A percentile compares a stretch with the other conserved stretches of the same genome.
Evolutionary conservation across 2,113 vertebrate genomes (phyloP).

Genomic region (Embiotoca jacksoni): DNA sequence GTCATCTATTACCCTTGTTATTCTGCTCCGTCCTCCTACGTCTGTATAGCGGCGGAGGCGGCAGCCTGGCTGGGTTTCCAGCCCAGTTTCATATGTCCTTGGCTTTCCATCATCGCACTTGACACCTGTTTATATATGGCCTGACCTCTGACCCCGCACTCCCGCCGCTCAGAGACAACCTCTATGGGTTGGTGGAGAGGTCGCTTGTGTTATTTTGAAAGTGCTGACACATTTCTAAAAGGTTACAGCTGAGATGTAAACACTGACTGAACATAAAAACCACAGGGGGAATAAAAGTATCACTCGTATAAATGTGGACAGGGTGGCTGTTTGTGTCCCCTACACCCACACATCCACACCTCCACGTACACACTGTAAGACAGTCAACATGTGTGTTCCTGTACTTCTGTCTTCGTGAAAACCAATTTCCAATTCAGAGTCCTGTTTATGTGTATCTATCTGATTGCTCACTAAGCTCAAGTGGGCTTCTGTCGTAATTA

Average conservation of each 20-base stretch:
- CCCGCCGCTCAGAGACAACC: constrained; percentile 21
- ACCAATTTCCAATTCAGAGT: constrained; percentile 24
- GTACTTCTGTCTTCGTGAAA: constrained; percentile 4
- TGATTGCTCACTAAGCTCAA: constrained; percentile 46
- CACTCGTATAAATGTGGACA: not conserved
- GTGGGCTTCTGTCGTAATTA: constrained; percentile 59
- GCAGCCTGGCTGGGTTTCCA: constrained; percentile 26
- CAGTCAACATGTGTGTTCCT: not conserved
- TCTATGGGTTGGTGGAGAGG: not conserved
- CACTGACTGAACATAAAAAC: not conserved
- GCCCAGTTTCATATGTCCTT: constrained; percentile 49
- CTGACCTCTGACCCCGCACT: constrained; percentile 49
- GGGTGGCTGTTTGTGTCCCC: not conserved
- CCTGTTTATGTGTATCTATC: constrained; percentile 23
- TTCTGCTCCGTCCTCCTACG: constrained; percentile 12
- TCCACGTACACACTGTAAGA: not conserved
- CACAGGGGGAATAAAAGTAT: constrained; percentile 18
- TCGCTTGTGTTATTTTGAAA: constrained; percentile 7
- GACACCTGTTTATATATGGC: constrained; percentile 70
- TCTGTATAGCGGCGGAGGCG: not conserved
- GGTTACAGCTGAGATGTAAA: constrained; percentile 16
- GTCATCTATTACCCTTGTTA: constrained; percentile 57
- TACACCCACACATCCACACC: not conserved
- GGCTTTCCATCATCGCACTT: constrained; percentile 64
- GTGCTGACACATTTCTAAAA: constrained; percentile 18